Evolutionary conservation across 2,888 invertebrate species (phyloP).

Genomic region (Andricus curvator): DNA sequence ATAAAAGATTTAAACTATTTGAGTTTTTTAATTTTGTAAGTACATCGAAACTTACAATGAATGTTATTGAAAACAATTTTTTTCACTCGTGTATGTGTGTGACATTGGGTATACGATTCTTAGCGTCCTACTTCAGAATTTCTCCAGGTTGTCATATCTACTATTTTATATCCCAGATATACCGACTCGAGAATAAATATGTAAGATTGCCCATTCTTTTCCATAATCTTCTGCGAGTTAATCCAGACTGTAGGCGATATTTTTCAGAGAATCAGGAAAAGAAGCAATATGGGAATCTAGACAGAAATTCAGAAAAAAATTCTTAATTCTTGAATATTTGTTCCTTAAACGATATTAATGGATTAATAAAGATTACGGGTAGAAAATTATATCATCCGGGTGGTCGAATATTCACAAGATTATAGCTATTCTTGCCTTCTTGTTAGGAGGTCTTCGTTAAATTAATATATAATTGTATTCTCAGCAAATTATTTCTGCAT

Average conservation of each 20-base stretch:
- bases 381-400: neutral
- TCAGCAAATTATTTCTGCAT: conserved; percentile 14
- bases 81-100: too few species aligned
- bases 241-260: neutral
- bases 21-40: neutral
- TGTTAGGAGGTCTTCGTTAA: conserved; percentile 14
- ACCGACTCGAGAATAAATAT: neutral
- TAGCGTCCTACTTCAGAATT: neutral
- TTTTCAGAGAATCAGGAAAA: neutral
- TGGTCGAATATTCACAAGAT: neutral
- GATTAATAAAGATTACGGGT: neutral
- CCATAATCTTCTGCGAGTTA: neutral
- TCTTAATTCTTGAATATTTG: neutral
- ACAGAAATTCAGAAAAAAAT: neutral
- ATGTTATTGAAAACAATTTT: too few species aligned
- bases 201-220: neutral
- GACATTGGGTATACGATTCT: neutral
- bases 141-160: neutral
- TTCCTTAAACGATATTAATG: neutral
- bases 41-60: neutral
- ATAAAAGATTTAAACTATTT: neutral
- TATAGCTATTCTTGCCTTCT: neutral
- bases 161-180: neutral
- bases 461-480: conserved; percentile 15
- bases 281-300: too few species aligned